A percentile compares a stretch with the other conserved stretches of the same genome.
Evolutionary conservation across 2,888 invertebrate genomes (phyloP).

Genomic region (Thera obeliscata): DNA sequence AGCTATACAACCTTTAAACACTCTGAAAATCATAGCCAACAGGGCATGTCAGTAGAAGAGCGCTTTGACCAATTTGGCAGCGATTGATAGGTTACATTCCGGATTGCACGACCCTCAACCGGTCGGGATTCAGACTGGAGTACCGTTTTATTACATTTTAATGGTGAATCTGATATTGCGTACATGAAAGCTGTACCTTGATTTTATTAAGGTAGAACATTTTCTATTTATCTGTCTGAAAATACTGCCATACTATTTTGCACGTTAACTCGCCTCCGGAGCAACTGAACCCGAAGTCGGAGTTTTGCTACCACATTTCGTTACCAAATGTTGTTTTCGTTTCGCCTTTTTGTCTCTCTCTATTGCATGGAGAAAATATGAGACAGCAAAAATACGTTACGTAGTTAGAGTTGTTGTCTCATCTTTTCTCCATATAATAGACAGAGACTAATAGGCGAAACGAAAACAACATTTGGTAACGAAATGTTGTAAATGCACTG

Average conservation of each 20-base stretch:
- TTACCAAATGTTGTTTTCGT: too few species aligned
- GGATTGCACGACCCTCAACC: conserved; percentile 55
- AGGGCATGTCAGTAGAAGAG: conserved; percentile 29
- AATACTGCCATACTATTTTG: not conserved
- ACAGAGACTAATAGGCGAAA: too few species aligned
- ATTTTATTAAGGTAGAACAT: not conserved
- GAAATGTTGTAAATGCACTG: too few species aligned
- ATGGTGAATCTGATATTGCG: conserved; percentile 21
- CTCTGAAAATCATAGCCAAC: conserved; percentile 18
- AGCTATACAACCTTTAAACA: not conserved
- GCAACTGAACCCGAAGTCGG: too few species aligned
- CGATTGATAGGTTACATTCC: conserved; percentile 48
- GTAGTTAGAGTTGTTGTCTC: too few species aligned
- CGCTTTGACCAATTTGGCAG: conserved; percentile 54
- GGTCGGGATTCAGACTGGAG: conserved; percentile 6
- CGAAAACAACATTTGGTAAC: too few species aligned
- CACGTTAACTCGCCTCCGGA: too few species aligned
- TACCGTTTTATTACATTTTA: conserved; percentile 64
- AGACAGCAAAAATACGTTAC: too few species aligned
- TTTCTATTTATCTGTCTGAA: not conserved
- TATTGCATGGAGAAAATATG: too few species aligned
- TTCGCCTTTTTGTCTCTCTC: too few species aligned
- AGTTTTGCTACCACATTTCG: too few species aligned
- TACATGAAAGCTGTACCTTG: conserved; percentile 1
- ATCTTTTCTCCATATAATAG: too few species aligned